phyloP scores from a whole-genome alignment of 2,888 invertebrate genomes.

The Disparrhopalites patrizii region DNA sequence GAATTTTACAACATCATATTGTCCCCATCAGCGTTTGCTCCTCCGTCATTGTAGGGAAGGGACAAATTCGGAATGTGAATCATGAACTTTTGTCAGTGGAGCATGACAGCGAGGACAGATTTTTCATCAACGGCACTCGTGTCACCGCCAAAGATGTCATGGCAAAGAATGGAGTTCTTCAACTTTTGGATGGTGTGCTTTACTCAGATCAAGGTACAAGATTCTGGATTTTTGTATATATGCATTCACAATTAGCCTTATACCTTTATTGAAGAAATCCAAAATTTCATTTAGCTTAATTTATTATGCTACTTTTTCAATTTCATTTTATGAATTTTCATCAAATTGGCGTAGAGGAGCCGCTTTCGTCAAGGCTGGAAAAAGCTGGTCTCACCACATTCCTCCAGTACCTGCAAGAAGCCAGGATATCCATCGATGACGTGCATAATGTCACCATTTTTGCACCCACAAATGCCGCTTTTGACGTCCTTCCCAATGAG shows the following conservation, averaged over 20 bases:
- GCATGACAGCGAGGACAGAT: conserved; percentile 56
- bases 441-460: conserved; percentile 55
- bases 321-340: neutral
- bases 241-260: too few species aligned
- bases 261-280: too few species aligned
- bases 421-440: conserved; percentile 52
- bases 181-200: conserved; percentile 64
- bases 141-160: conserved; percentile 60
- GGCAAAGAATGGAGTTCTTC: conserved; percentile 69
- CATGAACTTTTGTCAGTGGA: conserved; percentile 55
- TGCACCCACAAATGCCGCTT: conserved; percentile 55
- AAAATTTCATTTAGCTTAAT: too few species aligned
- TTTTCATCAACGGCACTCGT: conserved; percentile 59
- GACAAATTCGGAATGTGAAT: conserved; percentile 57
- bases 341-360: conserved; percentile 50
- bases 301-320: neutral
- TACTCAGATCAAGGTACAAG: conserved; percentile 60
- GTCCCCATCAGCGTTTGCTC: conserved; percentile 65
- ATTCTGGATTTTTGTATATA: too few species aligned
- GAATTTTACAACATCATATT: conserved; percentile 64
- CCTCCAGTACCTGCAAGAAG: conserved; percentile 53
- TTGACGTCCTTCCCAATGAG: conserved; percentile 50
- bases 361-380: conserved; percentile 55
- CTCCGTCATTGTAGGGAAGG: conserved; percentile 58
- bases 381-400: conserved; percentile 62